Base-by-base conservation (phyloP, 2,113 vertebrate genomes). In the Microcebus griseorufus region DNA sequence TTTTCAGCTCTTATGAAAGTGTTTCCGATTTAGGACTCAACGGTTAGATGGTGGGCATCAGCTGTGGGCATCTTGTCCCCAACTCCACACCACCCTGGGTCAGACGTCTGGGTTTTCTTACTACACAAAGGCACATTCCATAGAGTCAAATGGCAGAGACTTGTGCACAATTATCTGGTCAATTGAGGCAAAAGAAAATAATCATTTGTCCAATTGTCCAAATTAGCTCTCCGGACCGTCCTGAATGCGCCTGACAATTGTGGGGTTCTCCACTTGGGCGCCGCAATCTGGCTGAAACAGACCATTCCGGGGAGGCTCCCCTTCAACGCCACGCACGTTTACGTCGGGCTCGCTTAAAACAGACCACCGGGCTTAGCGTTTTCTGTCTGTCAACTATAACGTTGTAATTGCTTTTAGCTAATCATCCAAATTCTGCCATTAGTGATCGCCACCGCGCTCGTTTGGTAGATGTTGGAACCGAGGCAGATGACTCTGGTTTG, bases 311-410 rank as follows among this genome's bases (percentile, higher is more conserved):
- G 10, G 79, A 88, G 73, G 29, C 34, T 62, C 58, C 34, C 34
- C 9, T 93, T 82, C 76, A 37, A 25, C 42, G 67, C 76, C 3
- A 27, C 37, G 78, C 37, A 9, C 55, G 45, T 93, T 93, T 84
- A 81, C 79, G 92, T 82, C 22, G n/a, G 93, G 85, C 48, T 70
- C 42, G 9, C 87, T 65, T 79, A 55, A 88, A 94, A 17, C 2
- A 88, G 82, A 75, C 90, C 72, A 16, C 88, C 55, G 88, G 76
- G 72, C 9, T 85, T 80, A 76, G 95, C 62, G 18, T 70, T 95
- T 95, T 90, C 96, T 97, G 93, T 94, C 93, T 90, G 88, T 95
- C 95, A 89, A 51, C 93, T 88, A 12, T 75, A 94, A 67, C n/a
- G 79, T 45, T 85, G 42, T 84, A 94, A 96, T 88, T 90, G 93